Percentiles rank a stretch among this genome's conserved stretches.
Conservation (phyloP, 2,797 vertebrate genomes). For the Myiothlypis coronata region DNA sequence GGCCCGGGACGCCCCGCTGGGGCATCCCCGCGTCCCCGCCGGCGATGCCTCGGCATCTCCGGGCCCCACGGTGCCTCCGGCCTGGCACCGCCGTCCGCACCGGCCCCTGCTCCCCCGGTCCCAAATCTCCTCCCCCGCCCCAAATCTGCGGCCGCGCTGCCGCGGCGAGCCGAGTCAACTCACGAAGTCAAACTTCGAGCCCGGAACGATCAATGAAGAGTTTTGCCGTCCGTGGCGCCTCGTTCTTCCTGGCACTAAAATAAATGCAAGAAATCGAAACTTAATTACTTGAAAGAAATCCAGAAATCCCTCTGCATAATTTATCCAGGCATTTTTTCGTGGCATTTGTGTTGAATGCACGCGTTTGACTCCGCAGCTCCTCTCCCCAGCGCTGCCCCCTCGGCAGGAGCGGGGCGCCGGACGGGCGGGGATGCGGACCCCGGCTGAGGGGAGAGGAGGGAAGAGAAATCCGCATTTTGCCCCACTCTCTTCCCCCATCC, state of each 20-base stretch:
- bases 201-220: slow-evolving; percentile 72
- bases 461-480: background rate
- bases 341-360: slow-evolving; percentile 32
- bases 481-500: background rate
- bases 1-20: background rate
- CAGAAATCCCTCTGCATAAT: slow-evolving; percentile 79
- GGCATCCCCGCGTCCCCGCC: background rate
- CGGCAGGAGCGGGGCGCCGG: background rate
- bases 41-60: background rate
- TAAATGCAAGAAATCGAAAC: slow-evolving; percentile 81
- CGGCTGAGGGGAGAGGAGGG: too few relatives aligned
- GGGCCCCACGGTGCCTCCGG: too few relatives aligned
- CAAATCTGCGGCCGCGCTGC: background rate
- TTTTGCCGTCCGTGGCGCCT: slow-evolving; percentile 66
- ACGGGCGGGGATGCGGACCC: background rate
- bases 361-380: slow-evolving; percentile 16
- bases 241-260: slow-evolving; percentile 72
- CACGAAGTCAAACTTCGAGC: slow-evolving; percentile 71
- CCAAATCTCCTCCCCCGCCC: background rate
- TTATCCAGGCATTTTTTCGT: slow-evolving; percentile 59
- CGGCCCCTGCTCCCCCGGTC: background rate
- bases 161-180: slow-evolving; percentile 37
- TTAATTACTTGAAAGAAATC: slow-evolving; percentile 82
- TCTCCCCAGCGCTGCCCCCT: background rate
- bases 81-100: background rate